Evolutionary conservation across 37 sponge, comb jelly and placozoan species (phyloP).

Genomic region (Amphimedon queenslandica): DNA sequence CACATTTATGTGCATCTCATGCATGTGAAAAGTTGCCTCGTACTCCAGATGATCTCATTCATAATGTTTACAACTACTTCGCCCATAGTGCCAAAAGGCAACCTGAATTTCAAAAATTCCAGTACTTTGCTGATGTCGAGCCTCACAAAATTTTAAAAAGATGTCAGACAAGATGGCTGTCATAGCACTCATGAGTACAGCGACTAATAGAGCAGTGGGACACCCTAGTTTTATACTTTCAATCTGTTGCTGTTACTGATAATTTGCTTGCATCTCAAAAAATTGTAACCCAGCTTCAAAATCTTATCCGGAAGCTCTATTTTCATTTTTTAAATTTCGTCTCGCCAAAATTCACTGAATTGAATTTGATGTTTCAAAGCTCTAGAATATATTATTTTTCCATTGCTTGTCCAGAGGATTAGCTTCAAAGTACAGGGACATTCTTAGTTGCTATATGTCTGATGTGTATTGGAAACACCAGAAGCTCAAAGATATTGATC

Average conservation of each 20-base stretch:
- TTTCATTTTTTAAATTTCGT: slow-evolving; percentile 8
- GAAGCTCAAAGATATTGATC: neutral
- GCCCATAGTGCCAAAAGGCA: slow-evolving; percentile 27
- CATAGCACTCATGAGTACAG: slow-evolving; percentile 9
- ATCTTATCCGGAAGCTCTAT: slow-evolving; percentile 26
- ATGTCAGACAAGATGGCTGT: slow-evolving; percentile 37
- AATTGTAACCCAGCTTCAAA: slow-evolving; percentile 9
- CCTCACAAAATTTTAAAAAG: slow-evolving; percentile 5
- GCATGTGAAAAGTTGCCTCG: slow-evolving; percentile 12
- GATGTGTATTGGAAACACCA: neutral
- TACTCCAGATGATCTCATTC: slow-evolving; percentile 28
- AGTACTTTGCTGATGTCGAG: slow-evolving; percentile 17
- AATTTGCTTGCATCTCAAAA: slow-evolving; percentile 19
- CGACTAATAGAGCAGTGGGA: slow-evolving; percentile 43
- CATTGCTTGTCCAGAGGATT: neutral
- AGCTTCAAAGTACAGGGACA: neutral
- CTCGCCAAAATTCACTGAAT: neutral
- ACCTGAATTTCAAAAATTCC: slow-evolving; percentile 33
- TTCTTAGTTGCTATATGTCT: neutral
- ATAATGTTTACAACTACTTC: neutral
- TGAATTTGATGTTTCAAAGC: neutral
- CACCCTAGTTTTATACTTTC: neutral
- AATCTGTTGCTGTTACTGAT: slow-evolving; percentile 13
- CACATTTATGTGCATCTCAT: neutral
- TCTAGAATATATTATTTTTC: neutral